These are phyloP conservation scores for Balaeniceps rex DNA, from an alignment of 2,113 vertebrate species.

Conservation along the genomic window DNA sequence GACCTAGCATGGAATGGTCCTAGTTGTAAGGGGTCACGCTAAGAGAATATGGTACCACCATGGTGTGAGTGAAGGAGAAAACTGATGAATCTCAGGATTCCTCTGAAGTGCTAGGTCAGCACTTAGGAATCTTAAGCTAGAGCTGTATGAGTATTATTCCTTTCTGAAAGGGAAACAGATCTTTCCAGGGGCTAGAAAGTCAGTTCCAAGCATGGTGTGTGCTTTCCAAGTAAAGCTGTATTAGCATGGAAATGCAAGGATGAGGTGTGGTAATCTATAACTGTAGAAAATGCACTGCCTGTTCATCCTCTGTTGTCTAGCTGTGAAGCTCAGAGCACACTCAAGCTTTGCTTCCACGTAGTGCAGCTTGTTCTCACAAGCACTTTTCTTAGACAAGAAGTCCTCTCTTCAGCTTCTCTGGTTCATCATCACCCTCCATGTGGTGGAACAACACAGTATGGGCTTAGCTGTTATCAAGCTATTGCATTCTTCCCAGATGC, in stretches of 20 bases:
- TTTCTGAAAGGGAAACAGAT: not conserved
- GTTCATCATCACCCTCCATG: not conserved
- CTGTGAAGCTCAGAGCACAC: not conserved
- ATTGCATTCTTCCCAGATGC: not conserved
- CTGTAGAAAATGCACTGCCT: not conserved
- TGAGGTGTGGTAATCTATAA: not conserved
- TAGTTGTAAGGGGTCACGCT: rapidly evolving
- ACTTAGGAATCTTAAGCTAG: not conserved
- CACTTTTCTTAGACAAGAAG: not conserved
- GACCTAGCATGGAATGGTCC: not conserved
- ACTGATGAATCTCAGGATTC: not conserved
- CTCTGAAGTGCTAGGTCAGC: not conserved
- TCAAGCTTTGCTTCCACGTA: not conserved
- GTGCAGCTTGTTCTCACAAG: not conserved
- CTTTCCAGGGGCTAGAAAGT: not conserved
- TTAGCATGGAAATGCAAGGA: not conserved
- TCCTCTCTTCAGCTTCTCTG: not conserved
- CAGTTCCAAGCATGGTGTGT: not conserved
- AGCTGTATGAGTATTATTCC: not conserved
- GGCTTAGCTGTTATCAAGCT: not conserved
- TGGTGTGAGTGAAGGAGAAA: not conserved
- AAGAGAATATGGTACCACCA: not conserved
- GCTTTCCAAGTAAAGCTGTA: not conserved
- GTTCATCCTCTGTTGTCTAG: not conserved
- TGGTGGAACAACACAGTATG: not conserved